A percentile compares a stretch with the other conserved stretches of the same genome.
These are phyloP conservation scores for Drosophila cognata DNA, from an alignment of 2,888 invertebrate genomes.

Conservation along the genomic window DNA sequence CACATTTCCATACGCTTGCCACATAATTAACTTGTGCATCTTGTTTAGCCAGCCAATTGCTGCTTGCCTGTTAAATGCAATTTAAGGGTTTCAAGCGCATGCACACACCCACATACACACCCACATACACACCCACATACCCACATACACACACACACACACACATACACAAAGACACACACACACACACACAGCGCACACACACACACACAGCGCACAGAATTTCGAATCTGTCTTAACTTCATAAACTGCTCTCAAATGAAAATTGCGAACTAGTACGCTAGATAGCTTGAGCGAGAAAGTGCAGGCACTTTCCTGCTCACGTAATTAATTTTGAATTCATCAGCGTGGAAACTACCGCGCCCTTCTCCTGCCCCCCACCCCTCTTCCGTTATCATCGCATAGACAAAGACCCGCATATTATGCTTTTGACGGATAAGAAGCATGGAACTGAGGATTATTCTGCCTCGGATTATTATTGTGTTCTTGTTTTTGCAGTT, in stretches of 20 bases:
- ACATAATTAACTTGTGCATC: slow-evolving; percentile 36
- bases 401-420: not conserved
- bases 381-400: not conserved
- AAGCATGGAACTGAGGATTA: slow-evolving; percentile 24
- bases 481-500: slow-evolving; percentile 5
- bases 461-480: slow-evolving; percentile 22
- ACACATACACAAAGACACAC: no score
- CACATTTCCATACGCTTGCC: not conserved
- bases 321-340: slow-evolving; percentile 73
- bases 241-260: slow-evolving; percentile 15
- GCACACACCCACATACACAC: not conserved
- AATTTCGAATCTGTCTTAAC: slow-evolving; percentile 16
- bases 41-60: slow-evolving; percentile 20
- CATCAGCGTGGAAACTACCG: slow-evolving; percentile 21
- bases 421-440: slow-evolving; percentile 15
- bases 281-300: slow-evolving; percentile 21
- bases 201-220: slow-evolving; percentile 1
- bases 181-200: slow-evolving; percentile 19
- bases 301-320: slow-evolving; percentile 53
- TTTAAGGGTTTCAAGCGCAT: slow-evolving; percentile 13
- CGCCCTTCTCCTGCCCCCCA: no score
- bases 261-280: slow-evolving; percentile 7
- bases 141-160: slow-evolving; percentile 3
- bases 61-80: slow-evolving; percentile 27
- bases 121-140: not conserved